Evolutionary conservation across 2,888 invertebrate species (phyloP).

Genomic region (Pristionchus maxplancki): DNA sequence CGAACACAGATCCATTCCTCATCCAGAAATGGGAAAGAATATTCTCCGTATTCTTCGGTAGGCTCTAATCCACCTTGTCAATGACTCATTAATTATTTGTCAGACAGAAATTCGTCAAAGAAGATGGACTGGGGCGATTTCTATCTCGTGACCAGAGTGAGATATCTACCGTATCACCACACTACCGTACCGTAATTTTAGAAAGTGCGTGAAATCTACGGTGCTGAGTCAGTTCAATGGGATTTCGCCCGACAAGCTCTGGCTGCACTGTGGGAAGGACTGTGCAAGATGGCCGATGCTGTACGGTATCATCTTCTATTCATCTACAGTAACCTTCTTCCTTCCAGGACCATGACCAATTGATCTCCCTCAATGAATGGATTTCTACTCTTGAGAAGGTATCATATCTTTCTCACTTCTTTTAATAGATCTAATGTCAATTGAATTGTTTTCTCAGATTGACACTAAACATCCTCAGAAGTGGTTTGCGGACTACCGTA

Average conservation of each 20-base stretch:
- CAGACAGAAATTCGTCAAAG: constrained; percentile 73
- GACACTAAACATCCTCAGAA: constrained; percentile 66
- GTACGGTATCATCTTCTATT: too few species aligned
- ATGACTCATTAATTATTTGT: constrained; percentile 18
- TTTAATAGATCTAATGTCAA: background rate
- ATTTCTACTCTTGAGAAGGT: constrained; percentile 59
- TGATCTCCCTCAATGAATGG: constrained; percentile 66
- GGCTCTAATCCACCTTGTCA: background rate
- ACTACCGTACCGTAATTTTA: constrained; percentile 55
- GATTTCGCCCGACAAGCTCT: constrained; percentile 71
- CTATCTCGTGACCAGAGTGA: constrained; percentile 75
- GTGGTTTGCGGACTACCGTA: constrained; percentile 75
- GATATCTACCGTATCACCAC: background rate
- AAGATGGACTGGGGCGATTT: constrained; percentile 76
- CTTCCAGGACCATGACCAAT: constrained; percentile 64
- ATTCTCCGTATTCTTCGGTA: constrained; percentile 76
- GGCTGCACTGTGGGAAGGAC: constrained; percentile 75
- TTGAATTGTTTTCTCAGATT: constrained; percentile 53
- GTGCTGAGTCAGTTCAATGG: constrained; percentile 74
- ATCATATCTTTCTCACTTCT: background rate
- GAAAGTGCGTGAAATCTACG: constrained; percentile 77
- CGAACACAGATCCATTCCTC: constrained; percentile 72
- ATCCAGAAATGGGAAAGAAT: constrained; percentile 76
- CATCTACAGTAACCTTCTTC: too few species aligned
- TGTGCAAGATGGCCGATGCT: constrained; percentile 69